Conservation (phyloP, 2,797 vertebrate genomes). For the Myotis myotis region DNA sequence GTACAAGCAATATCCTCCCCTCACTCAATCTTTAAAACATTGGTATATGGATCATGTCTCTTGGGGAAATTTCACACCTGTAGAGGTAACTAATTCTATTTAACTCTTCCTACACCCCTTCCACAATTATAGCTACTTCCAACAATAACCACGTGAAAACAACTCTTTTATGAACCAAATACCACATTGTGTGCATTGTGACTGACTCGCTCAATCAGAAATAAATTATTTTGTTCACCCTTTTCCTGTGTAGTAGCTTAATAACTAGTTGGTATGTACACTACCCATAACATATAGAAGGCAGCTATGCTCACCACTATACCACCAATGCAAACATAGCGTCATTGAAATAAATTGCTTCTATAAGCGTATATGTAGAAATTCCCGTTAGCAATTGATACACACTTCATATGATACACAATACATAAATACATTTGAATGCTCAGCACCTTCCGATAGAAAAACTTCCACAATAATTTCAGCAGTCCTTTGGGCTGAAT, state of each 20-base stretch:
- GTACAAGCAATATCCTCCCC: conserved; percentile 45
- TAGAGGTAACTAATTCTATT: conserved; percentile 73
- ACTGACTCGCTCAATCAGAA: conserved; percentile 69
- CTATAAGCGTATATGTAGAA: conserved; percentile 66
- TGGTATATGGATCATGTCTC: conserved; percentile 57
- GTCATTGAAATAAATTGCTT: conserved; percentile 65
- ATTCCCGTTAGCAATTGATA: conserved; percentile 52
- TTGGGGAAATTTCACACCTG: conserved; percentile 64
- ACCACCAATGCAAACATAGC: conserved; percentile 77
- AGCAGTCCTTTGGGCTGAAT: conserved; percentile 45
- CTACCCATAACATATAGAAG: conserved; percentile 73
- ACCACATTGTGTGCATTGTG: conserved; percentile 60
- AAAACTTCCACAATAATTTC: conserved; percentile 62
- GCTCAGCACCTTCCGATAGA: conserved; percentile 56
- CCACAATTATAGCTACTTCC: conserved; percentile 63
- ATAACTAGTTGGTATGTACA: conserved; percentile 74
- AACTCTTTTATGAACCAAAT: conserved; percentile 63
- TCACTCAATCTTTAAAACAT: conserved; percentile 66
- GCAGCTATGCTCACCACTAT: conserved; percentile 86
- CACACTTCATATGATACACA: conserved; percentile 58
- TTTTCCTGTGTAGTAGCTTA: conserved; percentile 69
- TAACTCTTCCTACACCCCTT: conserved; percentile 64
- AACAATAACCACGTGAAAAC: conserved; percentile 72
- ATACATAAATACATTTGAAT: conserved; percentile 62
- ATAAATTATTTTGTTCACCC: conserved; percentile 67